phyloP scores from a whole-genome alignment of 1,140 invertebrate species.

The Hylyphantes graminicola region DNA sequence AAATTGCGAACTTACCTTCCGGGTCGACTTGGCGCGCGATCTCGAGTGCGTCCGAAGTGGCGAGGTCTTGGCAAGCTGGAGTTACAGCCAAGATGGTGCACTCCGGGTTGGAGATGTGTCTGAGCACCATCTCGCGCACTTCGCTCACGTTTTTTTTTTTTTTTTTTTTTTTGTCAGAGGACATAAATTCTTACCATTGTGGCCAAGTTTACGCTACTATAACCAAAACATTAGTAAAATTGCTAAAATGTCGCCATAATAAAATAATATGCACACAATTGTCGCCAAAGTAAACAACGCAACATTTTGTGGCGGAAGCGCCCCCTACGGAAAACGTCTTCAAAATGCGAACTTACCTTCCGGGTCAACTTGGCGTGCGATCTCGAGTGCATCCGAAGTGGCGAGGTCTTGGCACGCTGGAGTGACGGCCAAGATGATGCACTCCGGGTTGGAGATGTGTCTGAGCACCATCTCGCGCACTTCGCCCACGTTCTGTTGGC shows the following conservation, averaged over 20 bases:
- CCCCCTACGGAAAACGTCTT: background rate
- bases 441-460: slow-evolving; percentile 91
- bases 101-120: slow-evolving; percentile 91
- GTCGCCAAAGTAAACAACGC: too few relatives aligned
- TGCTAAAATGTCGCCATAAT: too few relatives aligned
- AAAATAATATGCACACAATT: too few relatives aligned
- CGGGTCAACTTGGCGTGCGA: slow-evolving; percentile 93
- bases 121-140: slow-evolving; percentile 93
- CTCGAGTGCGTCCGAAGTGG: slow-evolving; percentile 94
- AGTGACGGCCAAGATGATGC: slow-evolving; percentile 94
- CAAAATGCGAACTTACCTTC: slow-evolving; percentile 69
- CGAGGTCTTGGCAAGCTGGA: slow-evolving; percentile 89
- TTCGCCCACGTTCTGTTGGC: slow-evolving; percentile 89
- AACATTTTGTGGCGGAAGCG: too few relatives aligned
- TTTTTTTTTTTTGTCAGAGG: too few relatives aligned
- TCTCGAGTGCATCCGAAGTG: slow-evolving; percentile 93
- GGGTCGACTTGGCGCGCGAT: slow-evolving; percentile 93
- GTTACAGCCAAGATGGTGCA: slow-evolving; percentile 95
- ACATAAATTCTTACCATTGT: too few relatives aligned
- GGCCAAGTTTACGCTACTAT: too few relatives aligned
- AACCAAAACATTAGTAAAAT: too few relatives aligned
- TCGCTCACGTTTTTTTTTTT: slow-evolving; percentile 94
- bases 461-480: slow-evolving; percentile 94
- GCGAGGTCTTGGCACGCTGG: slow-evolving; percentile 90
- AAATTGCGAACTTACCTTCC: slow-evolving; percentile 69